Percentiles rank a stretch among this genome's conserved stretches.
These are phyloP conservation scores for Bombus turneri DNA, from an alignment of 1,140 invertebrate genomes.

Conservation along the genomic window DNA sequence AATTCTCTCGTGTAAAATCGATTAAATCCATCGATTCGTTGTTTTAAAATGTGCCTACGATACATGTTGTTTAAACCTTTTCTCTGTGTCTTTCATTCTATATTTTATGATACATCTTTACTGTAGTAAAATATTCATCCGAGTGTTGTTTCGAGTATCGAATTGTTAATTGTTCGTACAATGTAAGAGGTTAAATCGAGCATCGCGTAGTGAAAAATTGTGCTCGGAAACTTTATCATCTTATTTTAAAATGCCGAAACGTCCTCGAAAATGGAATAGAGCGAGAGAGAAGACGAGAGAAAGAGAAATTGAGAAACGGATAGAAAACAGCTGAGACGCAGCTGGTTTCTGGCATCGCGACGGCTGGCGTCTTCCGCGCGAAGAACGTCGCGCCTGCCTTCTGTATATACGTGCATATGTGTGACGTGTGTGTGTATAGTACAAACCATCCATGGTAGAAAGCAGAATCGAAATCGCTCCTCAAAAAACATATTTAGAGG, in stretches of 20 bases:
- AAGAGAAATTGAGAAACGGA: conserved; percentile 66
- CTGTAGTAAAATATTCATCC: rapidly evolving
- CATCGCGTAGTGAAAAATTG: neutral
- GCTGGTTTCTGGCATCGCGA: conserved; percentile 76
- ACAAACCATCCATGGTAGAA: conserved; percentile 60
- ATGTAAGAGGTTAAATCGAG: no score
- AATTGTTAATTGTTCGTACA: neutral
- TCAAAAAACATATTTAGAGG: conserved; percentile 46
- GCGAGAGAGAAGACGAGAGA: conserved; percentile 42
- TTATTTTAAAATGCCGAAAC: conserved; percentile 64
- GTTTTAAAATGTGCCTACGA: neutral
- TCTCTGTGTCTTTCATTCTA: neutral
- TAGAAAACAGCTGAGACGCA: conserved; percentile 80
- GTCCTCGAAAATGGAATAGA: conserved; percentile 50
- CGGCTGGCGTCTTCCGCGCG: conserved; percentile 70
- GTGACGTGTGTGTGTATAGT: conserved; percentile 52
- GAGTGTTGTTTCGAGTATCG: neutral
- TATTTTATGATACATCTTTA: neutral
- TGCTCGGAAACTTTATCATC: conserved; percentile 36
- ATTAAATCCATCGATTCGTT: neutral
- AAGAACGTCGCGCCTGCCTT: conserved; percentile 1
- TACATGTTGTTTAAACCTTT: neutral
- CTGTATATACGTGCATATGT: neutral
- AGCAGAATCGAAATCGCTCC: conserved; percentile 55
- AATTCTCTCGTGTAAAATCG: neutral